A percentile compares a stretch with the other conserved stretches of the same genome.
Conservation (phyloP, 2,113 vertebrate species). For the Zosterops lateralis region DNA sequence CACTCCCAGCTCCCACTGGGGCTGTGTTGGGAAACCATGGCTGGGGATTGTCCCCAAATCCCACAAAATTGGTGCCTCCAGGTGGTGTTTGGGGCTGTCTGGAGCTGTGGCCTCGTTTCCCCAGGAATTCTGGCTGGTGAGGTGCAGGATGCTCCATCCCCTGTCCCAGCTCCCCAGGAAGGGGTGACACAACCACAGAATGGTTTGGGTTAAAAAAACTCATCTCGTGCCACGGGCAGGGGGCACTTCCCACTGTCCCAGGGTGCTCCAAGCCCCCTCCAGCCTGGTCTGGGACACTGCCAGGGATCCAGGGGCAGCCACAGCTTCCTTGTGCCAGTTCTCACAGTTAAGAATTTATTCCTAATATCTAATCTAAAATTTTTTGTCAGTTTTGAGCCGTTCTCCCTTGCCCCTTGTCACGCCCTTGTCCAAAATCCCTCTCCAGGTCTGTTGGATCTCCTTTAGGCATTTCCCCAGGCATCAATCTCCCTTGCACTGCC, state of each 20-base stretch:
- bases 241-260: background rate
- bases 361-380: no score
- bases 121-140: background rate
- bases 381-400: background rate
- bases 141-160: background rate
- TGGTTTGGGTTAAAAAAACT: background rate
- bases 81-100: background rate
- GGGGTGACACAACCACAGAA: background rate
- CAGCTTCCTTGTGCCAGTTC: background rate
- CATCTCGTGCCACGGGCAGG: background rate
- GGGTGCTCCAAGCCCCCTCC: rapidly evolving
- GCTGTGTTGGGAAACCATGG: background rate
- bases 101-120: background rate
- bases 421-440: background rate
- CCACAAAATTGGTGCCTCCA: background rate
- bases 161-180: background rate
- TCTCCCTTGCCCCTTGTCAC: background rate
- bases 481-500: rapidly evolving
- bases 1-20: background rate
- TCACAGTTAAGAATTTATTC: background rate
- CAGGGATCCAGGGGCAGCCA: background rate
- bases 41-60: background rate
- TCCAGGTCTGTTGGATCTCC: background rate
- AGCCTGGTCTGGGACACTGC: background rate
- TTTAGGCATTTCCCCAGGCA: background rate